Evolutionary conservation across 2,888 invertebrate genomes (phyloP), one percentile per base, ranked within the genome.

Genomic region (Hyppa rectilinea): DNA sequence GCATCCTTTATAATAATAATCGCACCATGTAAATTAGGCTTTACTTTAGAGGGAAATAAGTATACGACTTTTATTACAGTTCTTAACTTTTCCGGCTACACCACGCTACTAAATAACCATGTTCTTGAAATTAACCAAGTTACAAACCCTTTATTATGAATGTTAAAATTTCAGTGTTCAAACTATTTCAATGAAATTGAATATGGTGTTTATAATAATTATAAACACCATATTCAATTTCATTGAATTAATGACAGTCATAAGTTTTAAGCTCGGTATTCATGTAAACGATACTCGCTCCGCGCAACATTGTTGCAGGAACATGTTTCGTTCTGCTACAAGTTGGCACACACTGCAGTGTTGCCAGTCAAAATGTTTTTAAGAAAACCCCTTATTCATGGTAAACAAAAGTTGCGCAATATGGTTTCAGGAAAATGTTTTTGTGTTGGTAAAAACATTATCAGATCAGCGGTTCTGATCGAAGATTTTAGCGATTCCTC

Each of bases 41-140:
- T 62, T 66, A 45, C 17, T 38, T 61, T 62, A 55, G 43, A 34
- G 31, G n/a, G 14, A 61, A 64, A 38, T 56, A 50, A 17, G 12
- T 23, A 12, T 50, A 45, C 36, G 9, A 55, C 45, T 20, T 43
- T 31, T 53, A 38, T 38, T 31, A 36, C n/a, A 40, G 2, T 63
- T 61, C 23, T 23, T 58, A 55, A 45, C 45, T 17, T 49, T 56
- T 17, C 45, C 61, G 40, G 1, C 50, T 60, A 61, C 17, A 52
- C 17, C 4, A 52, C 26, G 47, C 36, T 10, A 58, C 17, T 31
- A 2, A 38, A 40, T 49, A 4, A 56, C 29, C 43, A 78, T 43
- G 52, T 59, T 47, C 53, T 43, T 58, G 7, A 50, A 20, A 50
- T 58, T 23, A 50, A 23, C 23, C 2, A 55, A 47, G n/a, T 14